Percentiles rank a stretch among this genome's conserved stretches.
Conservation (phyloP, 2,888 invertebrate species). For the Drosophila eohydei region DNA sequence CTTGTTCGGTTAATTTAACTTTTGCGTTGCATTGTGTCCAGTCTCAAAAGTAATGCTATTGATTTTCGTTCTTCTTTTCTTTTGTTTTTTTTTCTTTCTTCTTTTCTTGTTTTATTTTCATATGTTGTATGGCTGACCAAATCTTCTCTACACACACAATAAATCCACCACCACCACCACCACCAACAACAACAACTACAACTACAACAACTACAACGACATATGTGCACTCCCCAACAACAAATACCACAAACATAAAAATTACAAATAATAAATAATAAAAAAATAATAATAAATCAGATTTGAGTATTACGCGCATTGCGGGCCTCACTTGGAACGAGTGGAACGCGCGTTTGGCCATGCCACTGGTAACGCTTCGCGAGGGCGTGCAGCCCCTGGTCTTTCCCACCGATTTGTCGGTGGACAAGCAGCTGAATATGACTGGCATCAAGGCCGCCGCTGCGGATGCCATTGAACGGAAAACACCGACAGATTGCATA, state of each 20-base stretch:
- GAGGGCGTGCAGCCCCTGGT: constrained; percentile 85
- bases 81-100: constrained; percentile 66
- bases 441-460: constrained; percentile 42
- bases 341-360: constrained; percentile 91
- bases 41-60: constrained; percentile 78
- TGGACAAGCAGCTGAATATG: constrained; percentile 77
- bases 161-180: constrained; percentile 30
- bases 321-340: constrained; percentile 90
- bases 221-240: constrained; percentile 38
- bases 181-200: constrained; percentile 34
- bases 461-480: constrained; percentile 61
- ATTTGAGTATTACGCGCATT: constrained; percentile 90
- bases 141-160: constrained; percentile 42
- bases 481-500: constrained; percentile 69
- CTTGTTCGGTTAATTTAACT: constrained; percentile 28
- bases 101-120: constrained; percentile 79
- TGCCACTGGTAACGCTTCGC: constrained; percentile 88
- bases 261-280: constrained; percentile 27
- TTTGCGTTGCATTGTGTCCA: constrained; percentile 65
- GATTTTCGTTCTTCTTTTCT: constrained; percentile 79
- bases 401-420: constrained; percentile 84
- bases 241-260: constrained; percentile 21
- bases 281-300: constrained; percentile 83
- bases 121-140: constrained; percentile 74
- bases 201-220: constrained; percentile 42